Evolutionary conservation across 2,113 vertebrate species (phyloP).

Genomic region (Micromys minutus): DNA sequence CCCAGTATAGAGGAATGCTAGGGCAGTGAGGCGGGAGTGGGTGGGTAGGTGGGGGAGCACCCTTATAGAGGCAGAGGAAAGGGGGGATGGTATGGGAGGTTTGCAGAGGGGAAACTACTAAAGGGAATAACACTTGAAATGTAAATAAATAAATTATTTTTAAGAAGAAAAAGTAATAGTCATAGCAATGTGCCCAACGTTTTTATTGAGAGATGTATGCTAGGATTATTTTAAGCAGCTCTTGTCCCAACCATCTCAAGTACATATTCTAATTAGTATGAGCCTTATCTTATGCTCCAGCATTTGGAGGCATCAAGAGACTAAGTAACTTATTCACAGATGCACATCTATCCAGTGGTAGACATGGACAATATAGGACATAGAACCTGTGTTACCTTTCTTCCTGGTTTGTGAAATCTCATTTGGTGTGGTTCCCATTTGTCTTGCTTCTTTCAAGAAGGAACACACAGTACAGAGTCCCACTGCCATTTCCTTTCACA

Average conservation of each 20-base stretch:
- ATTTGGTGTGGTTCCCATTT: neutral
- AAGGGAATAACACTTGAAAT: too few species aligned
- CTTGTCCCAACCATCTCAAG: neutral
- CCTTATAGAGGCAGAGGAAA: too few species aligned
- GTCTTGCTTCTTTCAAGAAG: neutral
- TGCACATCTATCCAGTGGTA: neutral
- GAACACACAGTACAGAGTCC: neutral
- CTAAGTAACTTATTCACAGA: neutral
- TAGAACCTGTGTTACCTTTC: neutral
- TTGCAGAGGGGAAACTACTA: too few species aligned
- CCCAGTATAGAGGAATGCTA: too few species aligned
- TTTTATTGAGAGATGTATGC: neutral
- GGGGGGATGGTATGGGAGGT: too few species aligned
- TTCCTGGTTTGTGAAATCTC: neutral
- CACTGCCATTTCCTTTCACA: neutral
- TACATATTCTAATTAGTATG: neutral
- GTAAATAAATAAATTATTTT: too few species aligned
- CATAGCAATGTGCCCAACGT: neutral
- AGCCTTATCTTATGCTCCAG: neutral
- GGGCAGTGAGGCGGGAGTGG: too few species aligned
- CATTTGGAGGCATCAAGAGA: neutral
- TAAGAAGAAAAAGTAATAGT: too few species aligned
- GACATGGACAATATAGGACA: neutral
- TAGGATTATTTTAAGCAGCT: neutral
- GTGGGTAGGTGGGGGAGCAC: too few species aligned